Base-by-base conservation (phyloP, 2,113 vertebrate species). In the Pitta sordida region DNA sequence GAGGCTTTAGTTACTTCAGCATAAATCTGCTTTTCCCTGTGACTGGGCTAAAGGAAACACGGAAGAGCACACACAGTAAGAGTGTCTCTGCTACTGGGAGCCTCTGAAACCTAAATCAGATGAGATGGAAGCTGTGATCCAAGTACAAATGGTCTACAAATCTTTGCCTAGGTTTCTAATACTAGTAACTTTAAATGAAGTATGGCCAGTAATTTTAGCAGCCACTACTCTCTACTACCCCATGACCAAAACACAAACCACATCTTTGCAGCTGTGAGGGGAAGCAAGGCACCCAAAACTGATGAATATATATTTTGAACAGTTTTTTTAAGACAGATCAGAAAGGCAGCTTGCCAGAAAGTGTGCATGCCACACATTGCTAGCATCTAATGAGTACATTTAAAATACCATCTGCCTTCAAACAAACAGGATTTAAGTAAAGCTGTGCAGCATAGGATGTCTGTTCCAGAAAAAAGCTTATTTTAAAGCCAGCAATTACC, bases 111-210 rank as follows among this genome's bases (percentile, higher is more conserved):
- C 39, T 19, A 19, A 27, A 14, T 32, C 46, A 68, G 55, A 20
- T 23, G 44, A 69, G 21, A 16, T 15, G 19, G 36, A 82, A 75
- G 18, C 20, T 65, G 37, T 11, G 49, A 15, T 73, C 41, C 43
- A 27, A 7, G 7, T 21, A 2, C 6, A n/a, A 30, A 6, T 2
- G 37, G 1, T 7, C 29, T 21, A 21, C 21, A 76, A 1, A 4
- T 39, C 39, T 69, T 26, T 55, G 20, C 22, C 41, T 62, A 14
- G 13, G 41, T 83, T 87, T 71, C 24, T 64, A 51, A 23, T 0
- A n/a, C n/a, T n/a, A 36, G n/a, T 5, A 82, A 29, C 15, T 51
- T 63, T 1, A 39, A 10, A 12, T 60, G 49, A 64, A 68, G 27
- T 3, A 19, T 9, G 27, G 27, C 6, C 64, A 36, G 18, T 34